Base-by-base conservation (phyloP, 2,113 vertebrate genomes). In the Thomomys bottae region DNA sequence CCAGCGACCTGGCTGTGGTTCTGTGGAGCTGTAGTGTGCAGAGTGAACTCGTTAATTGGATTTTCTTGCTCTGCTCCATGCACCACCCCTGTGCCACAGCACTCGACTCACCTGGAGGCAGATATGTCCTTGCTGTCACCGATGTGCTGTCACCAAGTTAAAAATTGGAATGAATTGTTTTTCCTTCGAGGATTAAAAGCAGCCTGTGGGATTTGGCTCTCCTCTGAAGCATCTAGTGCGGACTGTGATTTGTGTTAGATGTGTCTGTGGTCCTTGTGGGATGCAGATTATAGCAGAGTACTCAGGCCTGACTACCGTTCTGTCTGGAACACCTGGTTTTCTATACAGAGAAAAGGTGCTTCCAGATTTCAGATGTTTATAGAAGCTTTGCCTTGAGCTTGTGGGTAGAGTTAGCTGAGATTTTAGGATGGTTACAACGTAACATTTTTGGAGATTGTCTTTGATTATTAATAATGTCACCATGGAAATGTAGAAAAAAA, bases 31-130 rank as follows among this genome's bases (percentile, higher is more conserved):
- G 66, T 30, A 57, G 64, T 49, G 64, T 87, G 40, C 42, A 3
- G 78, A 40, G 72, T 28, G 84, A 83, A 77, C 59, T 81, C 67
- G 17, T 72, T 88, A 81, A 83, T 79, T 78, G 73, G 80, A 72
- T 77, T 45, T 76, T 80, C 81, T 93, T 18, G 0, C 87, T 73
- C 30, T 14, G 45, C n/a, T 64, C 76, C 14, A 0, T 15, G 1
- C 34, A 0, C 71, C 14, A 3, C 70, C 68, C 73, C 20, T 42
- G 61, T 18, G 34, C 84, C 32, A 0, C 2, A 0, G 40, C 38
- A 23, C 67, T 30, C n/a, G 0, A 2, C 83, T 66, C 76, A 79
- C 77, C 85, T 87, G 70, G 42, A 88, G 79, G 85, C 49, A 32
- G 36, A 28, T 30, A 26, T 5, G 1, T 45, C 66, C 78, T 84